These are phyloP conservation scores for Acanthopleura granulata DNA, from an alignment of 2,888 invertebrate genomes.

Conservation along the genomic window DNA sequence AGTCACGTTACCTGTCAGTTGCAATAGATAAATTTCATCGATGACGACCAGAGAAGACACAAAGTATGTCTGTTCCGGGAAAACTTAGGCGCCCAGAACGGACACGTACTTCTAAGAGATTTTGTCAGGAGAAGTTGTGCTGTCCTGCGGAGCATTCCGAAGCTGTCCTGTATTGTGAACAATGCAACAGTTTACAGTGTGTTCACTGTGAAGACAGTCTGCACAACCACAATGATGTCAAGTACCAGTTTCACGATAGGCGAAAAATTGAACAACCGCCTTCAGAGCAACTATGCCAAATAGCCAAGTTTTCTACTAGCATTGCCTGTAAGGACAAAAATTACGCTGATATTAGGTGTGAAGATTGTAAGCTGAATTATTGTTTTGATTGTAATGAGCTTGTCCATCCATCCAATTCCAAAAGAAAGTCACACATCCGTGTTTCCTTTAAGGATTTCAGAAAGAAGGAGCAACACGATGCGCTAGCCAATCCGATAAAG, in stretches of 20 bases:
- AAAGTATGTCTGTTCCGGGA: neutral
- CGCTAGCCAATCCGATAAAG: constrained; percentile 39
- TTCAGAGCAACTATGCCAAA: constrained; percentile 60
- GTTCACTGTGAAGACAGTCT: constrained; percentile 61
- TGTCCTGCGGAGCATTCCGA: constrained; percentile 57
- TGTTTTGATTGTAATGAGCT: constrained; percentile 65
- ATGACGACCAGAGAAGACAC: neutral
- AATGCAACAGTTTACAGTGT: constrained; percentile 68
- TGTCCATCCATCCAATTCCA: constrained; percentile 42
- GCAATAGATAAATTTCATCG: neutral
- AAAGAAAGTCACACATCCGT: constrained; percentile 38
- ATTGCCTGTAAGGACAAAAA: constrained; percentile 57
- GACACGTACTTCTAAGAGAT: constrained; percentile 55
- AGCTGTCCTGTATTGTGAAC: constrained; percentile 61
- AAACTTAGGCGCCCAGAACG: constrained; percentile 24
- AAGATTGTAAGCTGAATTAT: constrained; percentile 59
- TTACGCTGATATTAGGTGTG: constrained; percentile 66
- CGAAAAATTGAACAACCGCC: constrained; percentile 49
- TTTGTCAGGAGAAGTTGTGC: constrained; percentile 62
- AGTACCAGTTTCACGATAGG: constrained; percentile 62
- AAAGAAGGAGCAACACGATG: constrained; percentile 35
- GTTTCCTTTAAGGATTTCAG: constrained; percentile 37
- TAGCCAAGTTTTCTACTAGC: constrained; percentile 30
- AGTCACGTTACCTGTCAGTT: constrained; percentile 15
- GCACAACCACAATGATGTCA: constrained; percentile 55